phyloP scores from a whole-genome alignment of 2,797 vertebrate species.

The Phoeniculus purpureus region DNA sequence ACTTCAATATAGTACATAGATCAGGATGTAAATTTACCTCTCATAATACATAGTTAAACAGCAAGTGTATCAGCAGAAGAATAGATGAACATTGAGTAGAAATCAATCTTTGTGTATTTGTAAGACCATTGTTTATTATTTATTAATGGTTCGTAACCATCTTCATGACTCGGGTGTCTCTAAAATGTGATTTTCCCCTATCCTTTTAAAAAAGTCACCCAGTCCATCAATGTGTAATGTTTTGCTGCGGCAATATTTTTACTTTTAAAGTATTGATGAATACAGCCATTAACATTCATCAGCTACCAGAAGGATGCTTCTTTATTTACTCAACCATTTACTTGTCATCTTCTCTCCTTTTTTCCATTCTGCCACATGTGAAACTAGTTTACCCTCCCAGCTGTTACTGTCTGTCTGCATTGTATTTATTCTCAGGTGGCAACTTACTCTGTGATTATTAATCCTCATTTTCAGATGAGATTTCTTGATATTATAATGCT shows the following conservation, averaged over 20 bases:
- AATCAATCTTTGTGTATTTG: neutral
- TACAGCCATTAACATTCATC: neutral
- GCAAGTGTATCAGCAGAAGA: neutral
- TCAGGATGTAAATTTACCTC: neutral
- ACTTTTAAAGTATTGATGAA: neutral
- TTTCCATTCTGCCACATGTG: neutral
- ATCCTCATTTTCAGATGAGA: neutral
- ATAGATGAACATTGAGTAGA: neutral
- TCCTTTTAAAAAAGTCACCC: neutral
- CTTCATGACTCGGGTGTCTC: neutral
- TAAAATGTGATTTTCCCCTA: neutral
- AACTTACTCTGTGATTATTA: neutral
- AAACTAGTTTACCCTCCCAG: neutral
- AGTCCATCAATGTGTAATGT: neutral
- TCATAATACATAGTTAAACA: neutral
- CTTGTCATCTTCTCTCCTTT: neutral
- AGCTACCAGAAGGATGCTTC: neutral
- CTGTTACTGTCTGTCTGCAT: neutral
- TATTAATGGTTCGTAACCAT: neutral
- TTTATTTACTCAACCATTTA: neutral
- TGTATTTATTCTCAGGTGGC: neutral
- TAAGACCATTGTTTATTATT: neutral
- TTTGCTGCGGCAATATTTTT: neutral
- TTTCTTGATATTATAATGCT: neutral
- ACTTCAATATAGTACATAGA: neutral